Base-by-base conservation (phyloP, 1,140 invertebrate species). In the Pomacea maculata region DNA sequence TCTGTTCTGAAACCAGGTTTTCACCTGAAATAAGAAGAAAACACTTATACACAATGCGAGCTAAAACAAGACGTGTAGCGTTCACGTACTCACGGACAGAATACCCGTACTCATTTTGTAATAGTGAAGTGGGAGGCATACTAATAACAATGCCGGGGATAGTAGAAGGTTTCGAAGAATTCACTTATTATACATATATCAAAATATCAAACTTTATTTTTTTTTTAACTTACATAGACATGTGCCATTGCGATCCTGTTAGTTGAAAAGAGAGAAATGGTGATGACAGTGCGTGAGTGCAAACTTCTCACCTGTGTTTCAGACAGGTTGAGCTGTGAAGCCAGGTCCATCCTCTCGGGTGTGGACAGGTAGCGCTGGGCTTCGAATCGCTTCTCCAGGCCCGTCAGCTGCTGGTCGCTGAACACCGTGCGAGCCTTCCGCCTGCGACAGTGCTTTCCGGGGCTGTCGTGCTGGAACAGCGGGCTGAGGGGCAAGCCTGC, bases 1-100 rank as follows among this genome's bases (percentile, higher is more conserved):
- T 21, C 97, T 92, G 91, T 99, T 99, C 92, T 99, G 97, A 92
- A 99, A 99, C 98, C 97, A 99, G 61, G 97, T 98, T 93, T 98
- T 99, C 71, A 98, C 97, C 93, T 94, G 86, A 57, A 87, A 86
- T 76, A 81, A 75, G 78, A 84, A 2, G 73, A 55, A 4, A n/a
- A n/a, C 34, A 63, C 0, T 25, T 10, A 63, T 4, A 14, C 34
- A 19, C 57, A 21, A 2, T 25, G 17, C 52, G n/a, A 17, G n/a
- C 57, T 29, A 25, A 63, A 12, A 25, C 5, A 65, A 25, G 11
- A 78, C 11, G 11, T 29, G n/a, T 70, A 67, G 68, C 14, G 52
- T 70, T 3, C 0, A 63, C 19, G 19, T 77, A 21, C 68, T 70
- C 29, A 14, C 54, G 12, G 54, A n/a, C 67, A 11, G 45, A 45